Conservation (phyloP, 1,140 invertebrate species). For the Heliothis virescens region DNA sequence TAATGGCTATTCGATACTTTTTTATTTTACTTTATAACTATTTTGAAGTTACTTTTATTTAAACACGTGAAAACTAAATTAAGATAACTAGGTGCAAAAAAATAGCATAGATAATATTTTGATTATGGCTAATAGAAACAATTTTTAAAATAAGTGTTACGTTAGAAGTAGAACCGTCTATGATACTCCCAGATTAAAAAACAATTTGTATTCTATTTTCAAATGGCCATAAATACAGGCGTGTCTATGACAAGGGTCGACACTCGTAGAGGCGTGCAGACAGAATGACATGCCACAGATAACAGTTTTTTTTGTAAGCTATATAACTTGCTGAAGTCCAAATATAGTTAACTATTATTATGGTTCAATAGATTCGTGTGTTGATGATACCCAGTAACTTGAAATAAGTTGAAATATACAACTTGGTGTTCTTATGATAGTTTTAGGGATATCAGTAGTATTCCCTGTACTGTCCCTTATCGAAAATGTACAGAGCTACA, state of each 20-base stretch:
- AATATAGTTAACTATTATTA: background rate
- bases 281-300: conserved; percentile 44
- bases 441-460: too few species aligned
- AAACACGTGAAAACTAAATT: background rate
- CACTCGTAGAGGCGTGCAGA: conserved; percentile 44
- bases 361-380: too few species aligned
- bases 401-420: too few species aligned
- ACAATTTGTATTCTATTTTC: conserved; percentile 48
- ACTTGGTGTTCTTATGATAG: too few species aligned
- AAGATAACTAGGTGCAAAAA: too few species aligned
- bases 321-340: conserved; percentile 9
- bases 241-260: conserved; percentile 54
- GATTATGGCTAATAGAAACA: background rate
- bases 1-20: background rate
- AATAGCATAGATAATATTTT: too few species aligned
- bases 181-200: conserved; percentile 31
- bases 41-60: background rate
- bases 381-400: too few species aligned
- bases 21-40: background rate
- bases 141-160: background rate
- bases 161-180: background rate
- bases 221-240: conserved; percentile 46
- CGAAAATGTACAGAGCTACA: too few species aligned
- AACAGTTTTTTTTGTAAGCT: conserved; percentile 41
- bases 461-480: too few species aligned